Evolutionary conservation across 2,113 vertebrate genomes (phyloP).

Genomic region (Shinisaurus crocodilurus): DNA sequence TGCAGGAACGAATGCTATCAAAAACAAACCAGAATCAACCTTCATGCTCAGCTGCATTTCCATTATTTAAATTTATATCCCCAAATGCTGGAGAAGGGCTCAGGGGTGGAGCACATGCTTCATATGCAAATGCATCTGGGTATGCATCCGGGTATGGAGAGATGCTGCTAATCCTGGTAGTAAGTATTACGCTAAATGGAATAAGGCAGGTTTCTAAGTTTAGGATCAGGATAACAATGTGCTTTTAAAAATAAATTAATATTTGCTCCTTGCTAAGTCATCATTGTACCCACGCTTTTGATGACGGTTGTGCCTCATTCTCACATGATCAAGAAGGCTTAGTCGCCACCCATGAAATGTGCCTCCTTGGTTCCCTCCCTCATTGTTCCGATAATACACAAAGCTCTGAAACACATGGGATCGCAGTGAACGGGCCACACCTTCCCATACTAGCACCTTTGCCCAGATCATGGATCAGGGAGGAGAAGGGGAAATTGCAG

Average conservation of each 20-base stretch:
- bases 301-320: not conserved
- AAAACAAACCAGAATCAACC: not conserved
- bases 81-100: not conserved
- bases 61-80: not conserved
- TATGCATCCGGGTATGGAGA: not conserved
- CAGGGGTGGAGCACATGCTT: not conserved
- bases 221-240: not conserved
- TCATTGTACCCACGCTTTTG: not conserved
- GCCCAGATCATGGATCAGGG: not conserved
- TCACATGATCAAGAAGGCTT: not conserved
- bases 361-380: not conserved
- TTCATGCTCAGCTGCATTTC: not conserved
- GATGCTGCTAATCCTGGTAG: not conserved
- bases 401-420: not conserved
- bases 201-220: too few relatives aligned
- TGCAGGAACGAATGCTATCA: not conserved
- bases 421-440: not conserved
- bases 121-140: not conserved
- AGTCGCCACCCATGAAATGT: not conserved
- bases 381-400: not conserved
- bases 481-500: not conserved
- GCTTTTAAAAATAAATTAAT: not conserved
- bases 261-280: not conserved
- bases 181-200: too few relatives aligned
- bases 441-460: not conserved